These are phyloP conservation scores for Plumapathes pennacea DNA, from an alignment of 92 coral and sea anemone genomes.

Conservation along the genomic window DNA sequence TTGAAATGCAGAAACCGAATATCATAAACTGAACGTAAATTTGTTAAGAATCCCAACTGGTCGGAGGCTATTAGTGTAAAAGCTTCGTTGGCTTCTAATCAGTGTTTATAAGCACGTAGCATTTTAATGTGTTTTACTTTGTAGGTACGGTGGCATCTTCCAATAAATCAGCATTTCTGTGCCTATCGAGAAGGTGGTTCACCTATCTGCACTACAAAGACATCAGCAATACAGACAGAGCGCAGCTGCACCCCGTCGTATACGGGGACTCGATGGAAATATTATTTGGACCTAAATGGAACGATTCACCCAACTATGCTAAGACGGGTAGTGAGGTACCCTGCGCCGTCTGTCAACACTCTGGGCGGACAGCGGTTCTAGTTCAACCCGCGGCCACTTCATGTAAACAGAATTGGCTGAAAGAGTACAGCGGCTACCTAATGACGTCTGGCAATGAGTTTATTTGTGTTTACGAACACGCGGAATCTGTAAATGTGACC, in stretches of 20 bases:
- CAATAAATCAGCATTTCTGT: no score
- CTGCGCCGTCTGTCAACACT: constrained; percentile 14
- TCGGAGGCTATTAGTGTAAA: no score
- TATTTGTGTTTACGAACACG: constrained; percentile 69
- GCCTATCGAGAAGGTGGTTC: no score
- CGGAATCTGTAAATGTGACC: constrained; percentile 36
- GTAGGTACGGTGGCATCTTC: no score
- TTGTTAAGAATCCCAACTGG: no score
- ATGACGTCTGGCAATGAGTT: constrained; percentile 69
- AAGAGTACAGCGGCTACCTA: constrained; percentile 68
- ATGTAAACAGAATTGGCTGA: constrained; percentile 44
- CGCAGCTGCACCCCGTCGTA: constrained; percentile 58
- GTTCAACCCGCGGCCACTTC: constrained; percentile 47
- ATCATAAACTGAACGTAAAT: no score
- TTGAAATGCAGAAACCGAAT: no score
- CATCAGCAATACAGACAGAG: constrained; percentile 31
- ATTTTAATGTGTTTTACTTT: no score
- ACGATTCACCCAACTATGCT: no score
- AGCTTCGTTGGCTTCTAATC: no score
- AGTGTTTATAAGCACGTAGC: no score
- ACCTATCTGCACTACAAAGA: constrained; percentile 4
- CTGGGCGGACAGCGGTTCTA: constrained; percentile 11
- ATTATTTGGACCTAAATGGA: not conserved
- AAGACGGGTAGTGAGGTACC: constrained; percentile 17
- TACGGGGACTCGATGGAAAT: constrained; percentile 34